A percentile compares a stretch with the other conserved stretches of the same genome.
Evolutionary conservation across 1,140 invertebrate species (phyloP).

Genomic region (Camponotus pennsylvanicus): DNA sequence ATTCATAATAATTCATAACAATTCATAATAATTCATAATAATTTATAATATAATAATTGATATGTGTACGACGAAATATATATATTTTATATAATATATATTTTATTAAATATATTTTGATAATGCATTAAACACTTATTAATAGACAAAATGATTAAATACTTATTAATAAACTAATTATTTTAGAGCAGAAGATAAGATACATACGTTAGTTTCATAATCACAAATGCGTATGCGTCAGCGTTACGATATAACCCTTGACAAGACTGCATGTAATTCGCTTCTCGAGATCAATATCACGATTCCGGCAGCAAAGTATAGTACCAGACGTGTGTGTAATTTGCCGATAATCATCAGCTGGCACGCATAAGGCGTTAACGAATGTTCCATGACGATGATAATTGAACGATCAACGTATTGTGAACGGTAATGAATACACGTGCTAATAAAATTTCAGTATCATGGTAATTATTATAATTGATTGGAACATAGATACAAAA

Average conservation of each 20-base stretch:
- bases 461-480: background rate
- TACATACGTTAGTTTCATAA: conserved; percentile 37
- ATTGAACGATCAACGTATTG: conserved; percentile 34
- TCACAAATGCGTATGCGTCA: conserved; percentile 35
- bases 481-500: background rate
- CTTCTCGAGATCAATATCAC: conserved; percentile 34
- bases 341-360: conserved; percentile 50
- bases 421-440: background rate
- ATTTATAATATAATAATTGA: too few species aligned
- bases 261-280: conserved; percentile 38
- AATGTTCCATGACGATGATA: conserved; percentile 5
- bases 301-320: background rate
- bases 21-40: too few species aligned
- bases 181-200: background rate
- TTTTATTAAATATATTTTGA: background rate
- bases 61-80: too few species aligned
- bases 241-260: conserved; percentile 15
- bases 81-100: too few species aligned
- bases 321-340: conserved; percentile 36
- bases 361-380: conserved; percentile 15
- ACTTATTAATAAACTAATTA: background rate
- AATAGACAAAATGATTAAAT: too few species aligned
- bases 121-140: background rate
- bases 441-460: background rate
- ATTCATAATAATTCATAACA: too few species aligned